Conservation (phyloP, 2,797 vertebrate species). For the Dendrocincla fuliginosa region DNA sequence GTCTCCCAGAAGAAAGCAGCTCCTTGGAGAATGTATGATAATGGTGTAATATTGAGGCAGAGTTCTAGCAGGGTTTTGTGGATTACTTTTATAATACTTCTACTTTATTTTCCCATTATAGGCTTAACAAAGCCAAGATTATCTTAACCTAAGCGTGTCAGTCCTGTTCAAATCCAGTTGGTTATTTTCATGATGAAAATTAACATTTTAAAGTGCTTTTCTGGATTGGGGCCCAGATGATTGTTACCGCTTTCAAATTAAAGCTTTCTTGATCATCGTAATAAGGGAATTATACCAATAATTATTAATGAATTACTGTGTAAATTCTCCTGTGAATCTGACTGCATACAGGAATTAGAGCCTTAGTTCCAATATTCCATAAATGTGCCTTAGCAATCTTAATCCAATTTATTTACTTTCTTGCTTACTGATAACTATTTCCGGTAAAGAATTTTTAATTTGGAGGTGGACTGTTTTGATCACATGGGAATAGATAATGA, state of each 20-base stretch:
- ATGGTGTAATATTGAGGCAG: background rate
- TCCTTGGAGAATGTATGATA: background rate
- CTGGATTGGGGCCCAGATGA: constrained; percentile 6
- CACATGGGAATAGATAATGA: background rate
- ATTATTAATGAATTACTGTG: constrained; percentile 37
- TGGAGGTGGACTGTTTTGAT: background rate
- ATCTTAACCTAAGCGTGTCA: background rate
- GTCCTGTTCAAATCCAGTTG: constrained; percentile 15
- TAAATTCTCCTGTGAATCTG: background rate
- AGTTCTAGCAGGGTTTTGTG: constrained; percentile 18
- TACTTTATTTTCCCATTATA: constrained; percentile 1
- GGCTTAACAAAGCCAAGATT: constrained; percentile 11
- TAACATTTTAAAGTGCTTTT: constrained; percentile 37
- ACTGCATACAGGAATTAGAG: background rate
- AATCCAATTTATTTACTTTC: background rate
- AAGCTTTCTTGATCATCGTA: constrained; percentile 24
- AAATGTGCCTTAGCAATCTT: background rate
- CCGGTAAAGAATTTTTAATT: background rate
- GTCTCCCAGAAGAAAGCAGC: background rate
- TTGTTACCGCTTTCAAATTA: constrained; percentile 24
- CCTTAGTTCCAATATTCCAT: background rate
- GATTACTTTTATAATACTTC: background rate
- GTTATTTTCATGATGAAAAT: constrained; percentile 34
- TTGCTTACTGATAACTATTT: background rate
- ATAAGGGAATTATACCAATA: constrained; percentile 29